Percentiles rank a stretch among this genome's conserved stretches.
These are phyloP conservation scores for Polypedilum pembai DNA, from an alignment of 1,140 invertebrate genomes.

Conservation along the genomic window DNA sequence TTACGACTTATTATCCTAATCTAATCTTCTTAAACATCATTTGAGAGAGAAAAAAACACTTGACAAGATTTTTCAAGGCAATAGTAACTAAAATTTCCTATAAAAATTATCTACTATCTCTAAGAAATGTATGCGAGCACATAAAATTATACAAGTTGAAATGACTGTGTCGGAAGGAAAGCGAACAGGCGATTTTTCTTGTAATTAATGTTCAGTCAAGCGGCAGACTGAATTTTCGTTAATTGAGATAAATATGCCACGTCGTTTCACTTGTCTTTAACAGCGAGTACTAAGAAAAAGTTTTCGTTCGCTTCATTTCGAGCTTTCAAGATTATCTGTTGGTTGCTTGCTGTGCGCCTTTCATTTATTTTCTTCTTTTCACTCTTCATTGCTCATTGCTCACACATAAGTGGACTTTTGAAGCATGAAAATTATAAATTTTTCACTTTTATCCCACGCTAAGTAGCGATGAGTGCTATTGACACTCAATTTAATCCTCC, in stretches of 20 bases:
- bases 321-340: not conserved
- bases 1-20: no score
- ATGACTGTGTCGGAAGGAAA: not conserved
- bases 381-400: not conserved
- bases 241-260: constrained; percentile 26
- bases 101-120: no score
- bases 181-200: constrained; percentile 9
- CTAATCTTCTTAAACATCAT: no score
- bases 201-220: constrained; percentile 27
- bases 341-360: not conserved
- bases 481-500: constrained; percentile 26
- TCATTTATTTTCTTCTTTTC: constrained; percentile 1
- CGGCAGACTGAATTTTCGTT: constrained; percentile 23
- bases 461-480: constrained; percentile 1
- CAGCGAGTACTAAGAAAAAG: not conserved
- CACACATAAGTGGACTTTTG: not conserved
- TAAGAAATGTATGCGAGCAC: no score
- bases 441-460: not conserved
- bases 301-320: not conserved
- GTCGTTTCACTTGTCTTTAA: constrained; percentile 7
- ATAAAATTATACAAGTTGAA: not conserved
- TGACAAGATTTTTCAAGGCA: no score
- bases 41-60: no score
- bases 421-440: not conserved
- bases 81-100: no score